Evolutionary conservation across 1,140 invertebrate species (phyloP).

Genomic region (Goniozus legneri): DNA sequence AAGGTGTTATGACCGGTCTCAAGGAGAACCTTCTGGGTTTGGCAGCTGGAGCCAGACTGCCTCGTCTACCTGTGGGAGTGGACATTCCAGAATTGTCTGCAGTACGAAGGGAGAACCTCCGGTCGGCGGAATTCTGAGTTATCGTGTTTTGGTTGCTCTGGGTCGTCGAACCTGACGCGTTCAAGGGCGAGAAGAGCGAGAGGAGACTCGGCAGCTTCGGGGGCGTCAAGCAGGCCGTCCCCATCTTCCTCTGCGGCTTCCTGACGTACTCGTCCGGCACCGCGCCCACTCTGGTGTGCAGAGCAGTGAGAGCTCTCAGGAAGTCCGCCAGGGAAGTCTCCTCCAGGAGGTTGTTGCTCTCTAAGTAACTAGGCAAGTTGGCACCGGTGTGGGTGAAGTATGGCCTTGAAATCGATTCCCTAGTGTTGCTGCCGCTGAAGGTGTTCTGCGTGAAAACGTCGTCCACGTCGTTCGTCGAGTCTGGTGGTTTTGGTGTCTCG

Average conservation of each 20-base stretch:
- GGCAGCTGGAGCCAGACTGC: constrained; percentile 19
- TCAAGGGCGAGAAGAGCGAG: constrained; percentile 40
- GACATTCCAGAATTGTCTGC: constrained; percentile 24
- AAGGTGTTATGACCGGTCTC: constrained; percentile 43
- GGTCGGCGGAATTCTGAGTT: constrained; percentile 11
- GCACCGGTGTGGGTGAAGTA: constrained; percentile 41
- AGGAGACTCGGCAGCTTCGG: constrained; percentile 51
- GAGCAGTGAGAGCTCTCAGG: constrained; percentile 64
- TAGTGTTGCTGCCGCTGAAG: background rate
- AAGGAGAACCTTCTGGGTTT: constrained; percentile 48
- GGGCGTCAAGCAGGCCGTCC: constrained; percentile 53
- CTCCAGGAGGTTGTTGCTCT: constrained; percentile 63
- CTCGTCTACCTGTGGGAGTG: constrained; percentile 27
- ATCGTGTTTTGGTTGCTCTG: constrained; percentile 39
- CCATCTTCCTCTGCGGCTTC: constrained; percentile 55
- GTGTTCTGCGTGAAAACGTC: constrained; percentile 8
- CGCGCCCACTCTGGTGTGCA: constrained; percentile 52
- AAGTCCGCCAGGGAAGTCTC: constrained; percentile 75
- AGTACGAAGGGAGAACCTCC: constrained; percentile 38
- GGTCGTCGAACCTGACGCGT: constrained; percentile 11
- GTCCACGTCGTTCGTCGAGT: constrained; percentile 25
- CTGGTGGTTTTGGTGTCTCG: constrained; percentile 10
- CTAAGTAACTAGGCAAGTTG: constrained; percentile 23
- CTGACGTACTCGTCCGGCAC: constrained; percentile 32
- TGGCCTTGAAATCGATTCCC: constrained; percentile 8